Base-by-base conservation (phyloP, 2,888 invertebrate genomes). In the Agrotis exclamationis region DNA sequence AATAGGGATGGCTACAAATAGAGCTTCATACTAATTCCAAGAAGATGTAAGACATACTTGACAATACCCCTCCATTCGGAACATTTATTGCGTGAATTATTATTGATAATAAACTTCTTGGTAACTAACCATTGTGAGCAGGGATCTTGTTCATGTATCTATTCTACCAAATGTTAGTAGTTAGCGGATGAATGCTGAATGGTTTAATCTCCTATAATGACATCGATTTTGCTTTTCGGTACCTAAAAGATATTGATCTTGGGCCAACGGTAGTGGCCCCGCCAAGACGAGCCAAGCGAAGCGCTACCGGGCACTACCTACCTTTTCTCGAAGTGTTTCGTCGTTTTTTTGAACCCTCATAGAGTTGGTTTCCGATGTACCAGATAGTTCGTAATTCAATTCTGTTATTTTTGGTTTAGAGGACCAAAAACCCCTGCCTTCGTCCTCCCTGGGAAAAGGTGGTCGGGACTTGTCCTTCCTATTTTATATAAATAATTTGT, bases 51-150 rank as follows among this genome's bases (percentile, higher is more conserved):
- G 63, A 24, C 62, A 54, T 44, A 48, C 39, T 69, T 47, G 53
- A 57, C 62, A 65, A 63, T 65, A 67, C 60, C 80, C 64, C 80
- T 76, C 63, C 54, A 74, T 75, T 70, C 51, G 24, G 68, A 62
- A 76, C 76, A 76, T 74, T 81, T 63, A 44, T 72, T 56, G 63
- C 28, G 24, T 48, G 80, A 78, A 78, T 76, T 78, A 56, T 78
- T 64, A 69, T 80, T 78, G n/a, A n/a, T n/a, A n/a, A n/a, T n/a
- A n/a, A n/a, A n/a, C n/a, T 82, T 76, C 70, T 70, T 77, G 62
- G 72, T 76, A 74, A 79, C 77, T 77, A 80, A 79, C 78, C 73
- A 68, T 80, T 75, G 74, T 74, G 74, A 84, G 58, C 70, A 73
- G 44, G 48, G 28, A 48, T 69, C 74, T 72, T 78, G 73, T 82